These are phyloP conservation scores for Amphiduros pacificus DNA, from an alignment of 2,888 invertebrate species.

Conservation along the genomic window DNA sequence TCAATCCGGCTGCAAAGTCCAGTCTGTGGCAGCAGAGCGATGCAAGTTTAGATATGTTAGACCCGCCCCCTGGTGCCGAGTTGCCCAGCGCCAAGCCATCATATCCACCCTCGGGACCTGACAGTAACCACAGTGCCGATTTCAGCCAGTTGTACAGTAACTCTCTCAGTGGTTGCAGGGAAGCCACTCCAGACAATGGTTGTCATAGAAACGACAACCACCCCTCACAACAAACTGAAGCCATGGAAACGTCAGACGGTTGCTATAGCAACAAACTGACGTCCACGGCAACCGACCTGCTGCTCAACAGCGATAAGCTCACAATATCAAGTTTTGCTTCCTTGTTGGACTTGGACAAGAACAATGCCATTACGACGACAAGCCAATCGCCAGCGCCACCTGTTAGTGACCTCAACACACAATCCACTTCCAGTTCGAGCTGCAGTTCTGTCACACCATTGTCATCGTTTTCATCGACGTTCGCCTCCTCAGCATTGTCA, in stretches of 20 bases:
- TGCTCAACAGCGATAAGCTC: slow-evolving; percentile 4
- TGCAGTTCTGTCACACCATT: neutral
- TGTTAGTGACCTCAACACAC: slow-evolving; percentile 2
- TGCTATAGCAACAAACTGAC: too few relatives aligned
- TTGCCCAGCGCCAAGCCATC: neutral
- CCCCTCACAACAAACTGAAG: neutral
- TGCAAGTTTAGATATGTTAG: slow-evolving; percentile 10
- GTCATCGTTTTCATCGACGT: neutral
- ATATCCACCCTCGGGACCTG: neutral
- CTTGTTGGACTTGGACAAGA: slow-evolving; percentile 12
- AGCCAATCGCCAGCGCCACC: too few relatives aligned
- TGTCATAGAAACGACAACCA: neutral
- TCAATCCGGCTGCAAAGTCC: slow-evolving; percentile 29
- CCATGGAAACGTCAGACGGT: neutral
- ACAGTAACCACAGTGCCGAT: neutral
- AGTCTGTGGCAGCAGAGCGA: slow-evolving; percentile 26
- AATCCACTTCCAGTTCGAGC: slow-evolving; percentile 7
- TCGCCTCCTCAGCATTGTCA: neutral
- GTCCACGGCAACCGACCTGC: neutral
- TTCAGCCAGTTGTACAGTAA: too few relatives aligned
- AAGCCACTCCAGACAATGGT: too few relatives aligned
- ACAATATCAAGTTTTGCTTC: neutral
- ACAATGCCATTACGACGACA: neutral
- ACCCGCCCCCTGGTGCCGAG: slow-evolving; percentile 5
- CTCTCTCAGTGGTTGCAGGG: too few relatives aligned